Evolutionary conservation across 2,888 invertebrate species (phyloP), one percentile per base, ranked within the genome.

Genomic region (Cosmorhoe ocellata): DNA sequence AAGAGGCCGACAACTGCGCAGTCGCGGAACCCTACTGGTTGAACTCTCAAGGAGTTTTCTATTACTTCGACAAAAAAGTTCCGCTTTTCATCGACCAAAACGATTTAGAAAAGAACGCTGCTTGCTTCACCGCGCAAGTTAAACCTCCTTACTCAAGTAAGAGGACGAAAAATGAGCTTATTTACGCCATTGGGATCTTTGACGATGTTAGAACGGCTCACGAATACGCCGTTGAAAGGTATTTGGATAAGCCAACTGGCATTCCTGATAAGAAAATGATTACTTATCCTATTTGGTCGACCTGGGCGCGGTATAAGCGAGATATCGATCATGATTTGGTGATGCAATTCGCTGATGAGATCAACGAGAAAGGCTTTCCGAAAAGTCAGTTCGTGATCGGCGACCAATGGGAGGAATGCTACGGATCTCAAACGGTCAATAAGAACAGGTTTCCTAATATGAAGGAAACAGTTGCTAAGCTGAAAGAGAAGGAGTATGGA

Each of bases 51-150:
- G 95, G 95, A 1, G 80, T 92, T 12, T 93, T 92, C 66, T 81
- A 94, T 44, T 92, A 91, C 64, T 92, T 95, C 28, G 91, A 93
- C 58, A 90, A 91, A 31, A 87, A 89, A 13, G 91, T 92, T 0
- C 94, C 95, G 0, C 76, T 95, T 0, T 94, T 94, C 70, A 87
- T 94, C 1, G 92, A 93, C 64, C 92, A 93, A 39, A 94, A 94
- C 61, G 81, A 90, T 46, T 46, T 75, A 1, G 76, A 79, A 38
- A 79, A 80, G 33, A 81, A 80, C 54, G 77, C 89, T 8, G 81
- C 92, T 0, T 92, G 92, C 62, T 90, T 92, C 64, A 84, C 88
- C 34, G 86, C 91, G 0, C 69, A 88, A 36, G 81, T 88, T 30
- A 81, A 76, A 62, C 64, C 92, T 44, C 91, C 92, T 4, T 91